Evolutionary conservation across 2,888 invertebrate genomes (phyloP).

Genomic region (Agrotis puta): DNA sequence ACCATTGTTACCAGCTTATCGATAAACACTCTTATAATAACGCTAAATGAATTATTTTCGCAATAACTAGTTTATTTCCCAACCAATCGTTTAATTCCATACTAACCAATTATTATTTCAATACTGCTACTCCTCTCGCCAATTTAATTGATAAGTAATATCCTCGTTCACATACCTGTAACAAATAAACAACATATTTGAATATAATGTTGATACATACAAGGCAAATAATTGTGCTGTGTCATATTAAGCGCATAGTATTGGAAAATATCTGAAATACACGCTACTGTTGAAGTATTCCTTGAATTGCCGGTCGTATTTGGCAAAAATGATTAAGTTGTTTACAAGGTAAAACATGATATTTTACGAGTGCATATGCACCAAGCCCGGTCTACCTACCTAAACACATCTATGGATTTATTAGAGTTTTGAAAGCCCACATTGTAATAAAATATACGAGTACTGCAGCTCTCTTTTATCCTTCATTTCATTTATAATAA

Average conservation of each 20-base stretch:
- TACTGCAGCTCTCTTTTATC: conserved; percentile 11
- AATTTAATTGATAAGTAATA: neutral
- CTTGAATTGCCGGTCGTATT: neutral
- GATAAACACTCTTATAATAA: conserved; percentile 54
- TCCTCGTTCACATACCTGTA: conserved; percentile 56
- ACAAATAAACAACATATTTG: conserved; percentile 51
- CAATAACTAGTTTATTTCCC: neutral
- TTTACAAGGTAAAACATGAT: conserved; percentile 16
- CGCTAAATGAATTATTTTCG: conserved; percentile 10
- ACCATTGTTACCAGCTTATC: conserved; percentile 59
- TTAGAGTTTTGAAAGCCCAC: neutral
- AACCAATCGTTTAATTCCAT: neutral
- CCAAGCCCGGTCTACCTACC: neutral
- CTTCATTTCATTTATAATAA: conserved; percentile 11
- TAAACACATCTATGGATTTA: conserved; percentile 7
- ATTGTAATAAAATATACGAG: conserved; percentile 10
- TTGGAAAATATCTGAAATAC: conserved; percentile 23
- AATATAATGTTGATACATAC: neutral
- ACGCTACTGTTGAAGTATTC: conserved; percentile 10
- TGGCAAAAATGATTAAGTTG: conserved; percentile 26
- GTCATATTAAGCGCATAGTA: neutral
- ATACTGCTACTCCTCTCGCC: neutral
- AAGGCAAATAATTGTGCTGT: too few species aligned
- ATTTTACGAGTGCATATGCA: conserved; percentile 33
- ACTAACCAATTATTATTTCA: conserved; percentile 30